A percentile compares a stretch with the other conserved stretches of the same genome.
Evolutionary conservation across 2,113 vertebrate species (phyloP).

Genomic region (Indicator maculatus): DNA sequence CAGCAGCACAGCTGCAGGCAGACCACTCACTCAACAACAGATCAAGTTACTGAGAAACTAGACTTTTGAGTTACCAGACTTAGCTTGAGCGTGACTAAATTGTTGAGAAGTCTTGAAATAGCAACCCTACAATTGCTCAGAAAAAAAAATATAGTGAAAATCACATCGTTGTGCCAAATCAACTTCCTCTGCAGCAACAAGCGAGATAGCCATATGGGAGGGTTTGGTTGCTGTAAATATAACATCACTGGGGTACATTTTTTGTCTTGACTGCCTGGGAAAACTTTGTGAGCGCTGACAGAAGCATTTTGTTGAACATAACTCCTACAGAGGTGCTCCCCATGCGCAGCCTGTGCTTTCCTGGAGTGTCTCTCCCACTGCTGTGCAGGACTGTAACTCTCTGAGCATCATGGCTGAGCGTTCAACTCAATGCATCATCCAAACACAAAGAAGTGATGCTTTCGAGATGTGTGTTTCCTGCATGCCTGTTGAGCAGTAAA

Average conservation of each 20-base stretch:
- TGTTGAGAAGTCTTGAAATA: background rate
- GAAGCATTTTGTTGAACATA: background rate
- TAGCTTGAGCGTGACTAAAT: background rate
- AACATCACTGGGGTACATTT: background rate
- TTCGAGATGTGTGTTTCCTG: background rate
- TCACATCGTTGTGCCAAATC: background rate
- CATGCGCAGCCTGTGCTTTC: background rate
- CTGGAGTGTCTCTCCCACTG: background rate
- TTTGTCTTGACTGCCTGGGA: background rate
- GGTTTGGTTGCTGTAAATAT: background rate
- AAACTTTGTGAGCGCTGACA: background rate
- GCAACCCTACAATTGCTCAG: background rate
- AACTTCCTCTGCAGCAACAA: accelerated
- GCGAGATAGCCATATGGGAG: background rate
- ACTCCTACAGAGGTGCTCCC: background rate
- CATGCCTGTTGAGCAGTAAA: background rate
- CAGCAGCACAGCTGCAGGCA: slow-evolving; percentile 19
- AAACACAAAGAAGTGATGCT: accelerated
- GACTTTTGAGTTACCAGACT: background rate
- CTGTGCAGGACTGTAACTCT: background rate
- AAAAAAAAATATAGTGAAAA: background rate
- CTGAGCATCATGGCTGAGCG: background rate
- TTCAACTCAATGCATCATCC: accelerated
- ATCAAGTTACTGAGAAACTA: background rate
- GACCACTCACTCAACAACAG: background rate